Conservation (phyloP, 2,113 vertebrate genomes). For the Nanorana parkeri region DNA sequence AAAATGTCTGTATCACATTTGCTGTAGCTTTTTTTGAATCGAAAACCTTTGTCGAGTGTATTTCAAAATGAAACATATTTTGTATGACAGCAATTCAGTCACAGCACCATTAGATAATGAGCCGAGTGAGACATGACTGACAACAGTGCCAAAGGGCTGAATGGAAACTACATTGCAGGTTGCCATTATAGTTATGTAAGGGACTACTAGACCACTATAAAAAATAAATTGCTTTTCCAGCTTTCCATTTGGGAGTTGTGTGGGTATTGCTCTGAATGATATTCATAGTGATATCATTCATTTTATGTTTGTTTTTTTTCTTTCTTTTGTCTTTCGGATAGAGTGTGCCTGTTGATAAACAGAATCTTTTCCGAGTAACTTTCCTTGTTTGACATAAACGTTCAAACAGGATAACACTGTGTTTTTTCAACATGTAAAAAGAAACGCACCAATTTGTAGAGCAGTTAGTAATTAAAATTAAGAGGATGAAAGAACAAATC, state of each 20-base stretch:
- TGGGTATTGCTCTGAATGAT: background rate
- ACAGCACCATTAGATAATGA: conserved; percentile 38
- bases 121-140: conserved; percentile 48
- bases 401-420: conserved; percentile 5
- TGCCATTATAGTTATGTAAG: conserved; percentile 34
- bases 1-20: conserved; percentile 16
- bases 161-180: conserved; percentile 36
- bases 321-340: conserved; percentile 1
- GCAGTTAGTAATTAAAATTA: conserved; percentile 42
- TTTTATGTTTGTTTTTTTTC: background rate
- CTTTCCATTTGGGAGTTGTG: conserved; percentile 29
- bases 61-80: conserved; percentile 46
- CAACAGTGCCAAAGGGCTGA: conserved; percentile 49
- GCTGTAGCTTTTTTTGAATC: background rate
- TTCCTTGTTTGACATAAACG: background rate
- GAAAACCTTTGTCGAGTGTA: conserved; percentile 25
- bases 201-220: conserved; percentile 43
- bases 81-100: conserved; percentile 47
- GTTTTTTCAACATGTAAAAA: conserved; percentile 5
- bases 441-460: conserved; percentile 33
- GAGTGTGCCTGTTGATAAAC: background rate
- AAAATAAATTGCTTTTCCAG: conserved; percentile 48
- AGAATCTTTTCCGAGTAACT: background rate
- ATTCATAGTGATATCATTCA: conserved; percentile 19
- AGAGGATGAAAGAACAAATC: conserved; percentile 25